Evolutionary conservation across 2,888 invertebrate genomes (phyloP), one percentile per base, ranked within the genome.

Genomic region (Ophioninae sp.): DNA sequence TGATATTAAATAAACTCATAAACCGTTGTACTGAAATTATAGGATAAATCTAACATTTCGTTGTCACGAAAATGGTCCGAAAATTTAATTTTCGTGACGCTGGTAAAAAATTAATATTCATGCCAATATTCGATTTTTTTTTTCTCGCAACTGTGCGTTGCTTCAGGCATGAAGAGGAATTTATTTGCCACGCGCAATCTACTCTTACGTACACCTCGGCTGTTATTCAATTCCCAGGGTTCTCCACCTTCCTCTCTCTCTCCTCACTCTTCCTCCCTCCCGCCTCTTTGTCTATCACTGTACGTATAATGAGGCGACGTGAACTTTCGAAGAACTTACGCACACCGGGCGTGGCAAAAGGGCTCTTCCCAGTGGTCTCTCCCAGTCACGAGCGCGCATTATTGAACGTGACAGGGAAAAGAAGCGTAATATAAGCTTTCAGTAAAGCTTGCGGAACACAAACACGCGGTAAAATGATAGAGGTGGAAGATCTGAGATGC

Each of bases 361-460:
- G 57, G 69, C 70, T 20, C 79, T 57, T n/a, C 67, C 57, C 39
- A 30, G 30, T 21, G 17, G 30, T 67, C 77, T 72, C 74, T 70
- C 39, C 23, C 56, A 39, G 76, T 65, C 23, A 70, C 79, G 82
- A 73, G 80, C 82, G 79, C 77, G 82, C 82, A 83, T 84, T 85
- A 83, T 83, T 72, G 86, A 84, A 86, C 83, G 84, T 75, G 81
- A 82, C 82, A 80, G 61, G 78, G 76, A 67, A 76, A 80, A 72
- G 83, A 64, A 83, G 79, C 70, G 78, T 72, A 70, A 74, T 73
- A 83, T 76, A 72, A 75, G 75, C 67, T 68, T 61, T 37, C 76
- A 57, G 23, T 61, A 64, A 76, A 77, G 82, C 78, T 82, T 69
- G 73, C 65, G 44, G 79, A 84, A 67, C 39, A 82, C 69, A 81